Base-by-base conservation (phyloP, 2,888 invertebrate species). In the Pedicia rivosa region DNA sequence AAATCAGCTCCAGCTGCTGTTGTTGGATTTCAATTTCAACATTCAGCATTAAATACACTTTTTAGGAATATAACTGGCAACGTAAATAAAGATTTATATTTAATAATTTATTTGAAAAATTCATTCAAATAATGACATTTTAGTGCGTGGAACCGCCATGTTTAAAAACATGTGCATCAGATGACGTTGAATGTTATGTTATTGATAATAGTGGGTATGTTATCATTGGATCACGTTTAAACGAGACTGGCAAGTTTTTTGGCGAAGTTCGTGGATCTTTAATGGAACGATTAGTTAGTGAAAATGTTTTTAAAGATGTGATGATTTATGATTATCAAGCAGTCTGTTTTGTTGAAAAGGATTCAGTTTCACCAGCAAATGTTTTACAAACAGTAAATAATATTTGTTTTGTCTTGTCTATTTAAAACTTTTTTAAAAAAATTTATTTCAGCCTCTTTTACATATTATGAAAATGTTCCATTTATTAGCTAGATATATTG, bases 141-240 rank as follows among this genome's bases (percentile, higher is more conserved):
- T 20, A 48, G 44, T 47, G 47, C 34, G 42, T 35, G 24, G 47
- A 46, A 24, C 8, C 8, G n/a, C n/a, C 10, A 8, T 24, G 10
- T 26, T 28, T 57, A n/a, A 63, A 63, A 41, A 67, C 73, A 1
- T 78, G 78, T 49, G 67, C 65, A 25, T 70, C 75, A 2, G 71
- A 72, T 30, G 70, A 70, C 39, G 67, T 81, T 54, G 78, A 80
- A 42, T 91, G 91, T 50, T 91, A 75, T 52, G 67, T 92, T 27
- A 63, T 92, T 26, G 92, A 92, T 56, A 86, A 84, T 56, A 86
- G 90, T 52, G 92, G 87, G 3, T 92, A 81, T 64, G 70, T 91
- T 13, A 62, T 86, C 2, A 73, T 80, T n/a, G 79, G 83, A 12
- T 75, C 86, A 50, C 70, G 76, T 38, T 59, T 66, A 1, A 66